Evolutionary conservation across 2,888 invertebrate genomes (phyloP).

Genomic region (Cerastis leucographa): DNA sequence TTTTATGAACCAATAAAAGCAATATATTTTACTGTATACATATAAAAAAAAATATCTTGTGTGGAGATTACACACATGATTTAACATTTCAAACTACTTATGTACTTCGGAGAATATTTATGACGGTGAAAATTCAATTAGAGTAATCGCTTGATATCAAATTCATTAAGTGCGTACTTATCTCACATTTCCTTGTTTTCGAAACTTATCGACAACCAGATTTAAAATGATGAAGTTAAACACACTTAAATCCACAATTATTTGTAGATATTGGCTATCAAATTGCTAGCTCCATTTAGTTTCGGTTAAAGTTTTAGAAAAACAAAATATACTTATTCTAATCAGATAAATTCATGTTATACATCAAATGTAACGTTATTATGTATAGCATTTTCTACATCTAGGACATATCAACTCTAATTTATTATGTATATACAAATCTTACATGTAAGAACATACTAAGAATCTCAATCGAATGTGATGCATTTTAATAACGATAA

Average conservation of each 20-base stretch:
- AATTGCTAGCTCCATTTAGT: neutral
- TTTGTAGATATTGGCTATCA: constrained; percentile 6
- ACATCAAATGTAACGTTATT: constrained; percentile 39
- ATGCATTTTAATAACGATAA: constrained; percentile 41
- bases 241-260: constrained; percentile 23
- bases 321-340: constrained; percentile 52
- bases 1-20: constrained; percentile 20
- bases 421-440: constrained; percentile 52
- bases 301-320: neutral
- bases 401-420: constrained; percentile 49
- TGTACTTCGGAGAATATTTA: constrained; percentile 38
- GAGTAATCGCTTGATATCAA: constrained; percentile 63
- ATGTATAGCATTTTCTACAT: constrained; percentile 49
- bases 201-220: constrained; percentile 49
- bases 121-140: constrained; percentile 53
- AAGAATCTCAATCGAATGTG: constrained; percentile 62
- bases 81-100: constrained; percentile 28
- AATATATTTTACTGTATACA: constrained; percentile 6
- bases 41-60: constrained; percentile 8
- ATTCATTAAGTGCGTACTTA: constrained; percentile 61
- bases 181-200: constrained; percentile 65
- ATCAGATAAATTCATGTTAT: constrained; percentile 58
- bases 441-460: constrained; percentile 49
- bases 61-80: constrained; percentile 19
- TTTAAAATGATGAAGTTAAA: constrained; percentile 46